Evolutionary conservation across 2,888 invertebrate genomes (phyloP).

Genomic region (Dyspetes luteomarginatus): DNA sequence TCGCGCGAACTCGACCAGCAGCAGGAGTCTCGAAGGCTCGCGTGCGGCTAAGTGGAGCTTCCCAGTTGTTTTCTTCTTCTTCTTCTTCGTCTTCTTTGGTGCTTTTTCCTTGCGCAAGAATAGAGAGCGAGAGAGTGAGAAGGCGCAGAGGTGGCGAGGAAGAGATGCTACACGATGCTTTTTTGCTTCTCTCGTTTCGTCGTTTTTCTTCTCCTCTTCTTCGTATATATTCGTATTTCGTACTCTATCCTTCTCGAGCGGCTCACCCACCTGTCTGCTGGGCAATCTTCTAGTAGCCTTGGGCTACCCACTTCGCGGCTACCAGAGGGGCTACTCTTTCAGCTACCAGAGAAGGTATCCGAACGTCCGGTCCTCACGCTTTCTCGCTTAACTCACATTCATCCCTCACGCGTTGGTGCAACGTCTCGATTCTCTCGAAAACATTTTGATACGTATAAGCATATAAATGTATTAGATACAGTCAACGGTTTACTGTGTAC

Average conservation of each 20-base stretch:
- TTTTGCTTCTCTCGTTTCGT: slow-evolving; percentile 36
- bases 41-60: slow-evolving; percentile 82
- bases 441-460: not conserved
- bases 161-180: slow-evolving; percentile 45
- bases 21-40: slow-evolving; percentile 77
- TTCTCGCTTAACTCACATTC: slow-evolving; percentile 58
- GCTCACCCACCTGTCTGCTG: slow-evolving; percentile 83
- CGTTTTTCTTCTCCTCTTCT: slow-evolving; percentile 47
- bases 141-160: slow-evolving; percentile 49
- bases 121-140: slow-evolving; percentile 56
- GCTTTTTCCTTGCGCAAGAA: slow-evolving; percentile 60
- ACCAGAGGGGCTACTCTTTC: slow-evolving; percentile 82
- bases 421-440: slow-evolving; percentile 4
- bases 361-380: slow-evolving; percentile 73
- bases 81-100: slow-evolving; percentile 56
- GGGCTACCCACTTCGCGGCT: slow-evolving; percentile 82
- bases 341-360: slow-evolving; percentile 76
- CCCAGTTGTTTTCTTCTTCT: slow-evolving; percentile 36
- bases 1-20: slow-evolving; percentile 47
- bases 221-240: slow-evolving; percentile 31
- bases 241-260: slow-evolving; percentile 74
- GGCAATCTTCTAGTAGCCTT: slow-evolving; percentile 84
- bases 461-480: slow-evolving; percentile 10
- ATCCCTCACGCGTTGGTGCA: slow-evolving; percentile 33
- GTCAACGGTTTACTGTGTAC: not conserved